phyloP scores from a whole-genome alignment of 2,113 vertebrate species.

The Neopipo cinnamomea region DNA sequence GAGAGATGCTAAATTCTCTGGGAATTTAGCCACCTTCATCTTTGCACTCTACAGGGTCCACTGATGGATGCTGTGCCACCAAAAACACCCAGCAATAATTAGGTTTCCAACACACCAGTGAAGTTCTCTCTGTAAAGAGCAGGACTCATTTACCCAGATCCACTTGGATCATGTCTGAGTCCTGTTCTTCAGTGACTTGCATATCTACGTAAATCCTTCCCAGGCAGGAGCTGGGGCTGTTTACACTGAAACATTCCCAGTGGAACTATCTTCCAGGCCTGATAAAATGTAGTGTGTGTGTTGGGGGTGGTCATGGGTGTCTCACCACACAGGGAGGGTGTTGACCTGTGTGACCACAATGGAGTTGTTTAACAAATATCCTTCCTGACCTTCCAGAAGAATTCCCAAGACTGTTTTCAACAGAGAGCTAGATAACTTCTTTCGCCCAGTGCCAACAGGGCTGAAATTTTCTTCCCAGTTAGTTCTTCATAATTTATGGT shows the following conservation, averaged over 20 bases:
- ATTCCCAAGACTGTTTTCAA: neutral
- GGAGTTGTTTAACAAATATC: neutral
- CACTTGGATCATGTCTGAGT: neutral
- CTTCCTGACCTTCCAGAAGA: neutral
- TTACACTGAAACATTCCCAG: constrained; percentile 19
- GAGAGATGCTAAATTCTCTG: neutral
- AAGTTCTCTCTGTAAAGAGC: neutral
- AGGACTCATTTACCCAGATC: neutral
- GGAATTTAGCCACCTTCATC: neutral
- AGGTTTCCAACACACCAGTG: neutral
- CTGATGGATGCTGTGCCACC: neutral
- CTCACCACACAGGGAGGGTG: neutral
- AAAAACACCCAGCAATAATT: constrained; percentile 27
- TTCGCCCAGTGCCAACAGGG: neutral
- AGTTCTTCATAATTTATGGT: neutral
- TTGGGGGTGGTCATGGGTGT: neutral
- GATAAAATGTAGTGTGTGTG: neutral
- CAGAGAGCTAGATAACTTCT: neutral
- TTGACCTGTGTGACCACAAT: neutral
- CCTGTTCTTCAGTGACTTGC: neutral
- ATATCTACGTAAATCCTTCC: neutral
- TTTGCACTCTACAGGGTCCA: neutral
- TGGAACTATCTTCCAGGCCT: neutral
- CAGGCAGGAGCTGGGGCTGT: neutral
- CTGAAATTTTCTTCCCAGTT: neutral